phyloP scores from a whole-genome alignment of 1,140 invertebrate genomes.

The Apis laboriosa region DNA sequence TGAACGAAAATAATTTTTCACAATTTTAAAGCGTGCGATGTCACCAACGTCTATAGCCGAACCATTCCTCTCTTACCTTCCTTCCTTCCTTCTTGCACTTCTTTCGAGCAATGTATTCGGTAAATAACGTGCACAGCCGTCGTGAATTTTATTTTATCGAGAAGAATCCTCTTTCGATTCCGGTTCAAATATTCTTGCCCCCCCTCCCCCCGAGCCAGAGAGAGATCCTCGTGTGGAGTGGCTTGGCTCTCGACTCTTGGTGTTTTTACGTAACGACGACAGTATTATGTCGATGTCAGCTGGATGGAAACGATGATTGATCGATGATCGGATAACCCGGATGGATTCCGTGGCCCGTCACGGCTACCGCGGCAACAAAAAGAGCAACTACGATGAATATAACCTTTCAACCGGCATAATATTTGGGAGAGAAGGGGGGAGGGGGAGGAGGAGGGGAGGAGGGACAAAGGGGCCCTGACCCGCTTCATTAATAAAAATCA shows the following conservation, averaged over 20 bases:
- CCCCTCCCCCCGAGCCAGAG: too few relatives aligned
- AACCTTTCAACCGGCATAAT: slow-evolving; percentile 43
- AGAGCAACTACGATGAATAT: slow-evolving; percentile 46
- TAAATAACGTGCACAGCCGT: too few relatives aligned
- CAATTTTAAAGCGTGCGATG: too few relatives aligned
- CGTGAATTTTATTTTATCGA: too few relatives aligned
- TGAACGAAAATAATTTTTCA: too few relatives aligned
- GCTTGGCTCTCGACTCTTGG: neutral
- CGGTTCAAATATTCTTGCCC: too few relatives aligned
- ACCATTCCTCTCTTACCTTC: too few relatives aligned
- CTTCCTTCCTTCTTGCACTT: too few relatives aligned
- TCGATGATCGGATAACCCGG: slow-evolving; percentile 51
- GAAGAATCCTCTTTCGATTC: too few relatives aligned
- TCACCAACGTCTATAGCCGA: too few relatives aligned
- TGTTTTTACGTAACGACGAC: slow-evolving; percentile 50
- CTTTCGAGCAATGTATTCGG: too few relatives aligned
- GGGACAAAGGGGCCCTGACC: slow-evolving; percentile 10
- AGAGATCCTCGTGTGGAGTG: too few relatives aligned
- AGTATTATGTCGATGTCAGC: slow-evolving; percentile 53
- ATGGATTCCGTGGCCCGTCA: slow-evolving; percentile 29
- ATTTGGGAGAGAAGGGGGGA: slow-evolving; percentile 12
- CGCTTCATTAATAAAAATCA: slow-evolving; percentile 77
- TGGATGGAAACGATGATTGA: slow-evolving; percentile 60
- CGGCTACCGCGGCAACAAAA: slow-evolving; percentile 43
- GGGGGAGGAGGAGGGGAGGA: slow-evolving; percentile 15